Evolutionary conservation across 92 coral and sea anemone species (phyloP).

Genomic region (Muricea muricata): DNA sequence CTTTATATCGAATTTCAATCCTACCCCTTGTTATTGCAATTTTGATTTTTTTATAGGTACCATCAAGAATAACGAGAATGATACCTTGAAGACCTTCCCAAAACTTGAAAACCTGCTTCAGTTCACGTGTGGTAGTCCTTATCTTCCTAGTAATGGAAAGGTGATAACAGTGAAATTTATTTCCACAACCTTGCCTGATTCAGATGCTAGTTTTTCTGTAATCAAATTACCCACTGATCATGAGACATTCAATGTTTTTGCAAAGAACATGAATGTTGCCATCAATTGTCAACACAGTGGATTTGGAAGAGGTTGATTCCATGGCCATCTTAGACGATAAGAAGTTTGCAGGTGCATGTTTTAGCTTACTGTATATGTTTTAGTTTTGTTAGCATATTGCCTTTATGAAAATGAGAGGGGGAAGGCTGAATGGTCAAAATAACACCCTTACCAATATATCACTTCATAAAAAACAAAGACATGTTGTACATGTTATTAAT

Average conservation of each 20-base stretch:
- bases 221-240: neutral
- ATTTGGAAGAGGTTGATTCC: constrained; percentile 12
- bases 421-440: no score
- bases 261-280: neutral
- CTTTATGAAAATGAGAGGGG: no score
- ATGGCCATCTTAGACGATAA: no score
- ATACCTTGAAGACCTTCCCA: neutral
- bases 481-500: no score
- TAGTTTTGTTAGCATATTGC: no score
- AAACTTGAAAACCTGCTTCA: constrained; percentile 5
- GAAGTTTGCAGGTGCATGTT: no score
- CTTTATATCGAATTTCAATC: no score
- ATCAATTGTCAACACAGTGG: constrained; percentile 15
- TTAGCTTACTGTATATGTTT: no score
- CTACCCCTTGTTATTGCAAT: no score
- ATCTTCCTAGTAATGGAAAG: neutral
- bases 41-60: neutral
- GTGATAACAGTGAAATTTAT: neutral
- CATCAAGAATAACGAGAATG: neutral
- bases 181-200: neutral
- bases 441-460: no score
- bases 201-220: neutral
- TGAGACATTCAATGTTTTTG: neutral
- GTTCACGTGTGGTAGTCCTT: constrained; percentile 18
- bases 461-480: no score